phyloP scores from a whole-genome alignment of 2,797 vertebrate species.

The Gambelia wislizenii region DNA sequence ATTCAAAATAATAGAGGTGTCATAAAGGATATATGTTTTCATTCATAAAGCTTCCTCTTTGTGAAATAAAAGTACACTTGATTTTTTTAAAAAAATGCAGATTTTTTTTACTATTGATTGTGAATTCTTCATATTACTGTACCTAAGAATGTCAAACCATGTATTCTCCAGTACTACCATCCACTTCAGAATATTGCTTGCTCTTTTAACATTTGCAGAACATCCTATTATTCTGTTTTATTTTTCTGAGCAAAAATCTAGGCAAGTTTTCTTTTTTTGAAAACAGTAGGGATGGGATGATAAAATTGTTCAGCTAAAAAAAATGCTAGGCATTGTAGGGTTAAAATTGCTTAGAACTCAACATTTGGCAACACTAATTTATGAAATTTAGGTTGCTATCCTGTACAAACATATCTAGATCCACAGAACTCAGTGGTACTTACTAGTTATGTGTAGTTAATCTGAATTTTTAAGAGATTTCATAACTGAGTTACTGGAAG shows the following conservation, averaged over 20 bases:
- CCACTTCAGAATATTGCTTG: not conserved
- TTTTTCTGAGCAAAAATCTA: not conserved
- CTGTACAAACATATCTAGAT: not conserved
- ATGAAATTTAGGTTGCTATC: not conserved
- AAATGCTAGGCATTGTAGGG: not conserved
- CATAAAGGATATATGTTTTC: not conserved
- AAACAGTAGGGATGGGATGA: too few species aligned
- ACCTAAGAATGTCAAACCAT: not conserved
- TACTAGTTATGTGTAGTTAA: not conserved
- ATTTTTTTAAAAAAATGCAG: not conserved
- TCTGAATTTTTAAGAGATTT: not conserved
- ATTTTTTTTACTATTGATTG: not conserved
- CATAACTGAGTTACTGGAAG: too few species aligned
- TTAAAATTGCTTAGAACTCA: not conserved
- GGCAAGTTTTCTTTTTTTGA: not conserved
- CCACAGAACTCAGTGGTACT: not conserved
- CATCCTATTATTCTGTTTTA: not conserved
- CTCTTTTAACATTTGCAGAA: not conserved
- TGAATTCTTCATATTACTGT: not conserved
- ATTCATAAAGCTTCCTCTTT: not conserved
- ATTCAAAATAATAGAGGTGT: conserved; percentile 9
- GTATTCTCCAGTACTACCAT: not conserved
- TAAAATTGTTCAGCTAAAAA: not conserved
- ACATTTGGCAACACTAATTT: not conserved
- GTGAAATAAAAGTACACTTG: not conserved